Evolutionary conservation across 37 sponge, comb jelly and placozoan species (phyloP).

Genomic region (Beroe ovata): DNA sequence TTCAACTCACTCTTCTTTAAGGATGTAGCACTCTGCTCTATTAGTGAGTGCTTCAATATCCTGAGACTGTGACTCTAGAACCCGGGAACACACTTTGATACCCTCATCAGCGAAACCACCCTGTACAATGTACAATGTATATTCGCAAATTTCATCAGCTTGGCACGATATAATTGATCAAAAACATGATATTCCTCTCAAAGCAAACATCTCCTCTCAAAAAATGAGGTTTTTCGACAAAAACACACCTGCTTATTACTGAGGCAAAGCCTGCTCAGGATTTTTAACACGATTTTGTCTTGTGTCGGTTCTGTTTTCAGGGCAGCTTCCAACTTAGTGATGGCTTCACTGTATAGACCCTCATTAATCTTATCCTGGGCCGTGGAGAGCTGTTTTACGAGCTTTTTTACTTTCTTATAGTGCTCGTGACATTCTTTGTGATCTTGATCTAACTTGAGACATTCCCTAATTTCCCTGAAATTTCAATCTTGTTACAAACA

Average conservation of each 20-base stretch:
- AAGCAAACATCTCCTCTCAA: too few relatives aligned
- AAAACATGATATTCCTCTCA: too few relatives aligned
- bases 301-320: conserved; percentile 72
- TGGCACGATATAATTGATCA: neutral
- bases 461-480: conserved; percentile 88
- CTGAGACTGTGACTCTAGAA: conserved; percentile 74
- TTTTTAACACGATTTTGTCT: conserved; percentile 24
- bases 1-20: conserved; percentile 79
- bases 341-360: conserved; percentile 76
- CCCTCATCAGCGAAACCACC: conserved; percentile 67
- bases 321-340: conserved; percentile 70
- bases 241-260: conserved; percentile 37
- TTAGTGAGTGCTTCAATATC: conserved; percentile 87
- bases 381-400: conserved; percentile 76
- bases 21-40: conserved; percentile 87
- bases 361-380: conserved; percentile 74
- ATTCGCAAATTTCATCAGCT: neutral
- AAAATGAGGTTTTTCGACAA: too few relatives aligned
- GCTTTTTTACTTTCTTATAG: conserved; percentile 98
- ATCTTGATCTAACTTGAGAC: conserved; percentile 92
- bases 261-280: conserved; percentile 20
- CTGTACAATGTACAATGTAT: neutral
- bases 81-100: conserved; percentile 77
- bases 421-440: conserved; percentile 81
- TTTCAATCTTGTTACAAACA: too few relatives aligned